These are phyloP conservation scores for Amblyjoppa fuscipennis DNA, from an alignment of 2,888 invertebrate genomes.

Conservation along the genomic window DNA sequence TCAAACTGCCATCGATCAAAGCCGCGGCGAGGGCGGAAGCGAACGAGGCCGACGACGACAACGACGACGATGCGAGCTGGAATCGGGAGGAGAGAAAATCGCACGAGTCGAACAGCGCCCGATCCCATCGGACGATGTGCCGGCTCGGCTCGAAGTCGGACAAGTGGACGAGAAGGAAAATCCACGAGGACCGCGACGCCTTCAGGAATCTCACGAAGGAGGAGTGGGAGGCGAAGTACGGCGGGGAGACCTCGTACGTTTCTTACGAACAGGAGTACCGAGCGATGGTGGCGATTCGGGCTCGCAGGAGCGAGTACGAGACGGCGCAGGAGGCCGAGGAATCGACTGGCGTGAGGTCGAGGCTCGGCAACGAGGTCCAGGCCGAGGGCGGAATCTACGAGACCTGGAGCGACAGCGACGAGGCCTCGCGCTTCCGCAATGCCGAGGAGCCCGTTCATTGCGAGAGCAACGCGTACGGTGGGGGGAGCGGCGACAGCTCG, in stretches of 20 bases:
- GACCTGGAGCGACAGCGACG: slow-evolving; percentile 35
- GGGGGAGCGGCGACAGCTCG: slow-evolving; percentile 48
- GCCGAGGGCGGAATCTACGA: not conserved
- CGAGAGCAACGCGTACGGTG: slow-evolving; percentile 10
- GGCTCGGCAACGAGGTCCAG: slow-evolving; percentile 25
- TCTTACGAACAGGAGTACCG: slow-evolving; percentile 59
- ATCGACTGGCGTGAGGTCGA: slow-evolving; percentile 25
- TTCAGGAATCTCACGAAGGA: slow-evolving; percentile 83
- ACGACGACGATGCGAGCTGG: slow-evolving; percentile 44
- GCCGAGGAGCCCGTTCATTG: slow-evolving; percentile 38
- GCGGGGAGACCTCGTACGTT: slow-evolving; percentile 63
- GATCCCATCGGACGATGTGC: slow-evolving; percentile 54
- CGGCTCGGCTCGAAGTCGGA: slow-evolving; percentile 51
- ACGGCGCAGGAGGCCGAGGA: slow-evolving; percentile 40
- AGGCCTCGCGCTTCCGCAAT: not conserved
- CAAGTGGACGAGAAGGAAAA: slow-evolving; percentile 77
- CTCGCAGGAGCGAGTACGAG: slow-evolving; percentile 26
- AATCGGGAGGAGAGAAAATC: slow-evolving; percentile 17
- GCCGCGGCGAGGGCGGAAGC: slow-evolving; percentile 34
- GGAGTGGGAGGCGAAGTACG: slow-evolving; percentile 82
- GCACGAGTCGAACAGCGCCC: slow-evolving; percentile 8
- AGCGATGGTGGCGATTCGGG: slow-evolving; percentile 40
- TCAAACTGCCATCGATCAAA: slow-evolving; percentile 68
- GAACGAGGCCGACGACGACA: slow-evolving; percentile 31
- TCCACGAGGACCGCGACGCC: slow-evolving; percentile 76